phyloP scores from a whole-genome alignment of 2,797 vertebrate species.

The Rhinophrynus dorsalis region DNA sequence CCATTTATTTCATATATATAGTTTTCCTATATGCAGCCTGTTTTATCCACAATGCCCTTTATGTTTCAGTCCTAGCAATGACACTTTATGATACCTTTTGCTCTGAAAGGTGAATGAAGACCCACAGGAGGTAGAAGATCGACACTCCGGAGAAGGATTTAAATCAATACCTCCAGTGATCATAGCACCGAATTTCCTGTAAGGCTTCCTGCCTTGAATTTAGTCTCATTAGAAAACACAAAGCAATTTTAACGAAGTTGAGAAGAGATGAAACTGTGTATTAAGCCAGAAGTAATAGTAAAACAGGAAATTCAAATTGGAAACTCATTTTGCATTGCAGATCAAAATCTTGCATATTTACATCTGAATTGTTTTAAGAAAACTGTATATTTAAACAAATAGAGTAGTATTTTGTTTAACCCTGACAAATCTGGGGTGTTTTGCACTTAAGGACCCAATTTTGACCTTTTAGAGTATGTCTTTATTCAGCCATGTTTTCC shows the following conservation, averaged over 20 bases:
- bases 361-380: too few relatives aligned
- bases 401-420: too few relatives aligned
- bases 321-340: too few relatives aligned
- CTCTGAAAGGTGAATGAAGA: neutral
- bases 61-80: neutral
- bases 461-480: too few relatives aligned
- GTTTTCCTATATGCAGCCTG: neutral
- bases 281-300: conserved; percentile 3
- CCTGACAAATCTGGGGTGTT: too few relatives aligned
- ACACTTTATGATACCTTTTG: neutral
- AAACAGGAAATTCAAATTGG: neutral
- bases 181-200: conserved; percentile 6
- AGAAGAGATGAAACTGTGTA: neutral
- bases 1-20: too few relatives aligned
- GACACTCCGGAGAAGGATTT: neutral
- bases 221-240: conserved; percentile 1
- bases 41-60: neutral
- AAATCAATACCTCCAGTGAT: conserved; percentile 13
- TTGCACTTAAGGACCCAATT: too few relatives aligned
- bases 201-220: neutral
- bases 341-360: too few relatives aligned
- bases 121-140: neutral
- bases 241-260: neutral
- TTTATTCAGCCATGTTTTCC: too few relatives aligned
- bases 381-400: too few relatives aligned